These are phyloP conservation scores for Phymorhynchus buccinoides DNA, from an alignment of 1,140 invertebrate species.

Conservation along the genomic window DNA sequence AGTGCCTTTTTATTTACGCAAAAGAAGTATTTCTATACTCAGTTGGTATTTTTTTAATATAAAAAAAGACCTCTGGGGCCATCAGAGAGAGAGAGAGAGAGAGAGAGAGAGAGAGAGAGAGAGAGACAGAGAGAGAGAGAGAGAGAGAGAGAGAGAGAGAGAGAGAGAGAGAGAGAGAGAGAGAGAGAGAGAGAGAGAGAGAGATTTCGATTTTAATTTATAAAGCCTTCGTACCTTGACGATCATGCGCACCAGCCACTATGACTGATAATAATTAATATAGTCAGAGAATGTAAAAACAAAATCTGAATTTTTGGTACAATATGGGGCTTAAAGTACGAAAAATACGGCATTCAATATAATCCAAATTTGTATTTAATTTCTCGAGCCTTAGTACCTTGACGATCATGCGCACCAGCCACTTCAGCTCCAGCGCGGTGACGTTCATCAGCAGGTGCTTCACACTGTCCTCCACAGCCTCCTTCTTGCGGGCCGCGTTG, in stretches of 20 bases:
- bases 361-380: too few species aligned
- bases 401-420: slow-evolving; percentile 89
- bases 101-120: slow-evolving; percentile 5
- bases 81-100: neutral
- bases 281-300: too few species aligned
- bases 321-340: too few species aligned
- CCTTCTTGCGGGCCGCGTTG: slow-evolving; percentile 76
- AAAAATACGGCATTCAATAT: too few species aligned
- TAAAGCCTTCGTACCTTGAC: slow-evolving; percentile 77
- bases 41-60: too few species aligned
- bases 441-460: slow-evolving; percentile 77
- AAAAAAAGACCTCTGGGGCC: neutral
- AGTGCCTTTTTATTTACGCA: too few species aligned
- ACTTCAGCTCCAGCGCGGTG: slow-evolving; percentile 86
- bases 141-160: neutral
- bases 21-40: too few species aligned
- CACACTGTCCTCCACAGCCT: slow-evolving; percentile 73
- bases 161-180: too few species aligned
- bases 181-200: too few species aligned
- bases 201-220: too few species aligned
- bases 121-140: neutral
- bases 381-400: slow-evolving; percentile 74
- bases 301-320: too few species aligned
- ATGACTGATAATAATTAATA: too few species aligned
- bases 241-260: slow-evolving; percentile 91